Percentiles rank a stretch among this genome's conserved stretches.
Evolutionary conservation across 2,113 vertebrate genomes (phyloP).

Genomic region (Callipepla californica): DNA sequence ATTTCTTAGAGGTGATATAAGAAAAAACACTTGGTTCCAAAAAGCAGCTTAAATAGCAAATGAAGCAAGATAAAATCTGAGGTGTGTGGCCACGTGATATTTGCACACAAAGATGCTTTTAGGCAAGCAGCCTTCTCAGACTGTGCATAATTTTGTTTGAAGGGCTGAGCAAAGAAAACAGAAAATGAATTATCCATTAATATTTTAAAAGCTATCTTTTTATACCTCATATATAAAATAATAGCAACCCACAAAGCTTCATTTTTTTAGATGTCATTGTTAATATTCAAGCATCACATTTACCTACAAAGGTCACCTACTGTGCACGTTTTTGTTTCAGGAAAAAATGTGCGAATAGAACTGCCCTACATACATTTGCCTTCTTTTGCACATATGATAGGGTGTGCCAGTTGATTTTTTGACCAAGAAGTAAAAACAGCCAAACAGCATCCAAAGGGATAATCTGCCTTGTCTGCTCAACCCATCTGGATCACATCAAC

Average conservation of each 20-base stretch:
- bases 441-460: neutral
- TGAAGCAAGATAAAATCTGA: neutral
- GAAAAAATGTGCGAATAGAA: neutral
- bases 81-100: neutral
- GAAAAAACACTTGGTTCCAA: neutral
- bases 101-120: neutral
- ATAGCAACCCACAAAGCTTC: neutral
- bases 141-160: neutral
- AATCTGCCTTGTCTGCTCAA: neutral
- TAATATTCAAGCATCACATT: neutral
- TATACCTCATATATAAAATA: neutral
- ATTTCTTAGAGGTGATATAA: neutral
- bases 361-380: neutral
- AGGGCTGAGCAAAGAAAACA: neutral
- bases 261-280: neutral
- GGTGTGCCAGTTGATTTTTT: neutral
- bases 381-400: neutral
- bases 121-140: neutral
- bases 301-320: neutral
- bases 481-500: constrained; percentile 47
- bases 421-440: neutral
- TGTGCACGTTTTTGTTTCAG: neutral
- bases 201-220: neutral
- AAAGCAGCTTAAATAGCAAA: neutral
- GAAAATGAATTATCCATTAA: neutral